phyloP scores from a whole-genome alignment of 1,140 invertebrate genomes.

The Drosophila setifemur region DNA sequence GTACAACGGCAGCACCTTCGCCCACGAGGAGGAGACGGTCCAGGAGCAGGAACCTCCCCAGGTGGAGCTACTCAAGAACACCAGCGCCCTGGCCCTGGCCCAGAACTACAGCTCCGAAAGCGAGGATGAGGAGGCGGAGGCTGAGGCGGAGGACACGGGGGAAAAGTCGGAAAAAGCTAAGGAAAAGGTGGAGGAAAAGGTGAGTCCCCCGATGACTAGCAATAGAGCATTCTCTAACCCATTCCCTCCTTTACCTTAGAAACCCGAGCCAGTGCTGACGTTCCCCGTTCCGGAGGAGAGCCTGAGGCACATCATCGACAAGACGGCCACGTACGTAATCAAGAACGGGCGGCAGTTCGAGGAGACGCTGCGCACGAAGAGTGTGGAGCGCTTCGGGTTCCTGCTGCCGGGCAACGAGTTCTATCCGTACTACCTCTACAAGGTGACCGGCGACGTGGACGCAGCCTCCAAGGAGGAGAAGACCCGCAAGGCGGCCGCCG shows the following conservation, averaged over 20 bases:
- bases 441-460: slow-evolving; percentile 81
- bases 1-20: slow-evolving; percentile 72
- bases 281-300: slow-evolving; percentile 89
- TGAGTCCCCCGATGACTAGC: no score
- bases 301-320: slow-evolving; percentile 94
- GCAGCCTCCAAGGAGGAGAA: slow-evolving; percentile 79
- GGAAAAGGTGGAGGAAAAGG: not conserved
- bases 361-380: slow-evolving; percentile 92
- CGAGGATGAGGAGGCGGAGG: slow-evolving; percentile 80
- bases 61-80: slow-evolving; percentile 78
- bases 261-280: slow-evolving; percentile 70
- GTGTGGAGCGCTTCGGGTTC: slow-evolving; percentile 93
- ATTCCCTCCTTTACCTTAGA: not conserved
- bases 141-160: not conserved
- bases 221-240: no score
- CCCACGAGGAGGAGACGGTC: slow-evolving; percentile 46
- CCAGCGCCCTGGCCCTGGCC: slow-evolving; percentile 84
- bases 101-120: slow-evolving; percentile 85
- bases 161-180: no score
- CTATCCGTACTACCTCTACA: slow-evolving; percentile 90
- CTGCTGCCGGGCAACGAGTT: slow-evolving; percentile 88
- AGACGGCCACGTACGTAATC: slow-evolving; percentile 97
- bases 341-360: slow-evolving; percentile 97
- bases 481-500: slow-evolving; percentile 59
- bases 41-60: slow-evolving; percentile 33